Evolutionary conservation across 2,113 vertebrate genomes (phyloP).

Genomic region (Platanista minor): DNA sequence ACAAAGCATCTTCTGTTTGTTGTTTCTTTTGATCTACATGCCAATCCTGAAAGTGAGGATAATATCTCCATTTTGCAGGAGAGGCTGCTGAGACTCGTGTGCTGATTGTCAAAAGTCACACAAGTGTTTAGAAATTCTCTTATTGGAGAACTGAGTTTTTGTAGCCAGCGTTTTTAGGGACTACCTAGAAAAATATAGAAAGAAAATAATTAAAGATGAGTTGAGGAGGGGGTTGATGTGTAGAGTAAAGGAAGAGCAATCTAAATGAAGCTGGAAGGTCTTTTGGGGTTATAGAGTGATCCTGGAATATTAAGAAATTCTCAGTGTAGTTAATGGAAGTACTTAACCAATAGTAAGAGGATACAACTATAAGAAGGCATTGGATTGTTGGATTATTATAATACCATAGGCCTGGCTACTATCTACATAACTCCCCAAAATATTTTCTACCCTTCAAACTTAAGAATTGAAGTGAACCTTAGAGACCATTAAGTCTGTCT

Average conservation of each 20-base stretch:
- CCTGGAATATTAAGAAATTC: background rate
- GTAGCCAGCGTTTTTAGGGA: background rate
- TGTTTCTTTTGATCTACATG: background rate
- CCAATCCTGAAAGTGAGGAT: background rate
- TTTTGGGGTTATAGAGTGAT: background rate
- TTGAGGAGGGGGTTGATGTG: background rate
- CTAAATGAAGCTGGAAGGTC: background rate
- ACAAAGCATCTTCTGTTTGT: background rate
- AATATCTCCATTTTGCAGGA: background rate
- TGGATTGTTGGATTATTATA: background rate
- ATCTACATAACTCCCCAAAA: background rate
- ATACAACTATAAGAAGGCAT: background rate
- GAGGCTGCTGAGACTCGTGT: background rate
- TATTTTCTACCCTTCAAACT: conserved; percentile 1
- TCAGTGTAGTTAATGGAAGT: background rate
- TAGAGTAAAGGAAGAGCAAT: background rate
- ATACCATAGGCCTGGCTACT: background rate
- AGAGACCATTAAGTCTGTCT: background rate
- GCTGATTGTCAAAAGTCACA: background rate
- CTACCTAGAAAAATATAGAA: background rate
- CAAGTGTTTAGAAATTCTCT: background rate
- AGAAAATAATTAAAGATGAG: background rate
- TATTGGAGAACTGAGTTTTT: background rate
- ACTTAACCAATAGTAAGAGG: background rate
- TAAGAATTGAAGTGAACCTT: background rate